Conservation (phyloP, 2,113 vertebrate species). For the Proterorhinus semilunaris region DNA sequence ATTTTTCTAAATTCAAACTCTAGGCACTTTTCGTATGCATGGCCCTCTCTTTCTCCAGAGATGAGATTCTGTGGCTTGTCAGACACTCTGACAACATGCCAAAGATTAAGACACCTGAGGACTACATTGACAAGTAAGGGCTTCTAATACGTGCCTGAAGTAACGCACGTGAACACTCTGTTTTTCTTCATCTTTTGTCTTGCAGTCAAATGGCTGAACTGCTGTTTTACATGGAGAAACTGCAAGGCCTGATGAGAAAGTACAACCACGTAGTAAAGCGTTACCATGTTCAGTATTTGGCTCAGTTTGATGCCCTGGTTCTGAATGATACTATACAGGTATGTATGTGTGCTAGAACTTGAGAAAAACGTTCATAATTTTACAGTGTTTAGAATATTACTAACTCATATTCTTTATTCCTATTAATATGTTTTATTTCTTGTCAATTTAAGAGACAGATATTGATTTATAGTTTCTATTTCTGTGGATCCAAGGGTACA, state of each 20-base stretch:
- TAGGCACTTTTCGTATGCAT: constrained; percentile 88
- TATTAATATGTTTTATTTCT: background rate
- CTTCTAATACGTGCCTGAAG: background rate
- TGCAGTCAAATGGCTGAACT: constrained; percentile 85
- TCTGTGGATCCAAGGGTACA: too few relatives aligned
- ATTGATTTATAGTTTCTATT: too few relatives aligned
- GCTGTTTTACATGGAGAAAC: constrained; percentile 83
- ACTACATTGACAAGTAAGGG: constrained; percentile 84
- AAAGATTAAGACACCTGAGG: constrained; percentile 87
- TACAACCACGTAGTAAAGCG: constrained; percentile 76
- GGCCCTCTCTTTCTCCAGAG: constrained; percentile 90
- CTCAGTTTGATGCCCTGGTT: constrained; percentile 86
- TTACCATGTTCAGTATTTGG: constrained; percentile 88
- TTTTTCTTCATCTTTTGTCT: background rate
- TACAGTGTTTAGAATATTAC: too few relatives aligned
- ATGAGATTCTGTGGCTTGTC: constrained; percentile 89
- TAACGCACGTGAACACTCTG: background rate
- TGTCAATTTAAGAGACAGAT: too few relatives aligned
- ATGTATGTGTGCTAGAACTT: constrained; percentile 52
- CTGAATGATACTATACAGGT: constrained; percentile 93
- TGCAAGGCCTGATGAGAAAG: constrained; percentile 73
- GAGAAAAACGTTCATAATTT: background rate
- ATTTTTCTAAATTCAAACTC: background rate
- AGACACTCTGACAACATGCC: constrained; percentile 89
- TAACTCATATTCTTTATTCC: background rate